Base-by-base conservation (phyloP, 2,113 vertebrate species). In the Sorex fumeus region DNA sequence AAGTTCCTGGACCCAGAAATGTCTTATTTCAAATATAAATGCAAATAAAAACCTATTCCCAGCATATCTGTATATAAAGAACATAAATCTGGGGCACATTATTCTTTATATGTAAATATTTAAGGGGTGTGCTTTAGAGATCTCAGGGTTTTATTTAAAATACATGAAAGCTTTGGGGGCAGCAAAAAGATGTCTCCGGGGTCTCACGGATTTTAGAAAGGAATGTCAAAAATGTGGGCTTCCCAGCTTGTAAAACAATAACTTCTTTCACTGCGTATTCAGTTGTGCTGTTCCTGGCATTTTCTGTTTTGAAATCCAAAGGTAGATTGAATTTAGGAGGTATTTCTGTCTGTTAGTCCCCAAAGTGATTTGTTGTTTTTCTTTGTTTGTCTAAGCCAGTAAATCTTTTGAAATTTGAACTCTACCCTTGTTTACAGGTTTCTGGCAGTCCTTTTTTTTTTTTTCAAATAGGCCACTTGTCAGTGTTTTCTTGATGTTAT, bases 221-320 rank as follows among this genome's bases (percentile, higher is more conserved):
- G 95, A 97, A 96, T 95, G 93, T 84, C 47, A 88, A 53, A 92
- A 94, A 95, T 93, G 87, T 67, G 57, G 69, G 34, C 75, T 95
- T 94, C 93, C 34, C 87, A 85, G 92, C 82, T 83, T 95, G 93
- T 85, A 84, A 95, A 95, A 95, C 90, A 97, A 84, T 94, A 91
- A 89, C 78, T 94, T 91, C 96, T 95, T 95, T 96, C 90, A 95
- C 40, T 94, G 90, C 82, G 91, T 71, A 11, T 76, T 93, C 77
- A 74, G 34, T 91, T 84, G 77, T 34, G 67, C 84, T 94, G 88
- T 81, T 77, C 74, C 78, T 79, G 75, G 64, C 15, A 45, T 94
- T 94, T 93, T 94, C 87, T 95, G 93, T 90, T 96, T 97, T 96
- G 81, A 93, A 95, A 95, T 93, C 93, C 90, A 95, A 97, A 97